Percentiles rank a stretch among this genome's conserved stretches.
These are phyloP conservation scores for Etheostoma spectabile DNA, from an alignment of 2,113 vertebrate genomes.

Conservation along the genomic window DNA sequence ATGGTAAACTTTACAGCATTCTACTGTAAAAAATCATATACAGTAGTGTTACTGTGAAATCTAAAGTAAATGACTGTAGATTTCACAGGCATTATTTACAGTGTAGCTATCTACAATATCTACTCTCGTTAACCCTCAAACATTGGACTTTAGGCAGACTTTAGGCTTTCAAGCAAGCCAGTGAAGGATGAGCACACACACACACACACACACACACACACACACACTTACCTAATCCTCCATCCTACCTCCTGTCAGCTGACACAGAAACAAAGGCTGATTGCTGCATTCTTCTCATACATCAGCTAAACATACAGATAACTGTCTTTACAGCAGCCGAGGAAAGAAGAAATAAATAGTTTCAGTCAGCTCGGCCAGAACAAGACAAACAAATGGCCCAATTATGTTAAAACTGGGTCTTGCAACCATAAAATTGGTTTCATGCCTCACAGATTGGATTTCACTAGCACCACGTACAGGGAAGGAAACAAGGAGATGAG, in stretches of 20 bases:
- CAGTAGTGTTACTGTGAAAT: too few relatives aligned
- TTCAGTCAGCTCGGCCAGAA: slow-evolving; percentile 54
- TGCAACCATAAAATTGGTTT: neutral
- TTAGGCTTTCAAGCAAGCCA: neutral
- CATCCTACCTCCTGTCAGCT: slow-evolving; percentile 27
- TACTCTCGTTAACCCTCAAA: neutral
- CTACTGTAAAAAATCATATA: too few relatives aligned
- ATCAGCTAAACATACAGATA: slow-evolving; percentile 70
- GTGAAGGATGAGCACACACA: neutral
- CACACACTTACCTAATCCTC: neutral
- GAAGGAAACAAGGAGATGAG: neutral
- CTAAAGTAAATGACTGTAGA: too few relatives aligned
- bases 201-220: slow-evolving; percentile 6
- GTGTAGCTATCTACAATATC: too few relatives aligned
- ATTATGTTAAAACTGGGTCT: neutral
- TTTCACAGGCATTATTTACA: too few relatives aligned
- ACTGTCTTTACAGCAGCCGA: slow-evolving; percentile 66
- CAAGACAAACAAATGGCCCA: slow-evolving; percentile 19
- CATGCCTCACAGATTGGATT: neutral
- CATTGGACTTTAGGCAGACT: neutral
- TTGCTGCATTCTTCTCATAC: slow-evolving; percentile 71
- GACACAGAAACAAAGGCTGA: slow-evolving; percentile 72
- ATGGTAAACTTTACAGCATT: too few relatives aligned
- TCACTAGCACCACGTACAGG: neutral
- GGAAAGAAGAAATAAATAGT: slow-evolving; percentile 64